phyloP scores from a whole-genome alignment of 1,140 invertebrate genomes.

The Halyomorpha halys region DNA sequence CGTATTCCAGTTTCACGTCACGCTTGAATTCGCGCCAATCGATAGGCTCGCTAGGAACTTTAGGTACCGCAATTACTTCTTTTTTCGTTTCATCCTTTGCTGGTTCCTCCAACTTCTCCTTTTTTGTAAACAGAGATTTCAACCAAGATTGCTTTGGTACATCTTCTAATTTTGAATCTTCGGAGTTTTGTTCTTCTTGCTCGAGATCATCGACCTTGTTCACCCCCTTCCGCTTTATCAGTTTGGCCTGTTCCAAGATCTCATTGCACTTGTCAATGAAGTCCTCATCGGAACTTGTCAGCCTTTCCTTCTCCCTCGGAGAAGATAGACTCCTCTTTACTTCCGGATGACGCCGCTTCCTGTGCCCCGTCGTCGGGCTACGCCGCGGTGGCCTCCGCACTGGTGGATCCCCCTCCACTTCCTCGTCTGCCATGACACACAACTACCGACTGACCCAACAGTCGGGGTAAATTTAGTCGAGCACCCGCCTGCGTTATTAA shows the following conservation, averaged over 20 bases:
- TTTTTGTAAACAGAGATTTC: neutral
- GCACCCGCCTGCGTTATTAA: neutral
- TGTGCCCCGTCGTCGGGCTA: neutral
- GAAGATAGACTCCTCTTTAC: neutral
- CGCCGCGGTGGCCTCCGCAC: neutral
- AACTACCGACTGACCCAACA: neutral
- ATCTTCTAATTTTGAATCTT: neutral
- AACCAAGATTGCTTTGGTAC: constrained; percentile 8
- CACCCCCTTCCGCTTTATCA: neutral
- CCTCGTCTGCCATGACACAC: neutral
- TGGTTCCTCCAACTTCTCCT: neutral
- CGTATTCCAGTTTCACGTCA: constrained; percentile 39
- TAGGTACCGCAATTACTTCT: neutral
- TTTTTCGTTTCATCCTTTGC: constrained; percentile 22
- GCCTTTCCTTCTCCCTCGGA: neutral
- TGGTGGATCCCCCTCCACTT: neutral
- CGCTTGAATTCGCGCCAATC: neutral
- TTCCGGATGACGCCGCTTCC: neutral
- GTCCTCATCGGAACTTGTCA: neutral
- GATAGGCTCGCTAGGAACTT: neutral
- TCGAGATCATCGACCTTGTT: neutral
- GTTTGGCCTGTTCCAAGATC: neutral
- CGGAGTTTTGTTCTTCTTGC: neutral
- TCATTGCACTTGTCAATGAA: neutral
- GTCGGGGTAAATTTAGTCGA: neutral